These are phyloP conservation scores for Hystrix brachyura DNA, from an alignment of 2,113 vertebrate species.

Conservation along the genomic window DNA sequence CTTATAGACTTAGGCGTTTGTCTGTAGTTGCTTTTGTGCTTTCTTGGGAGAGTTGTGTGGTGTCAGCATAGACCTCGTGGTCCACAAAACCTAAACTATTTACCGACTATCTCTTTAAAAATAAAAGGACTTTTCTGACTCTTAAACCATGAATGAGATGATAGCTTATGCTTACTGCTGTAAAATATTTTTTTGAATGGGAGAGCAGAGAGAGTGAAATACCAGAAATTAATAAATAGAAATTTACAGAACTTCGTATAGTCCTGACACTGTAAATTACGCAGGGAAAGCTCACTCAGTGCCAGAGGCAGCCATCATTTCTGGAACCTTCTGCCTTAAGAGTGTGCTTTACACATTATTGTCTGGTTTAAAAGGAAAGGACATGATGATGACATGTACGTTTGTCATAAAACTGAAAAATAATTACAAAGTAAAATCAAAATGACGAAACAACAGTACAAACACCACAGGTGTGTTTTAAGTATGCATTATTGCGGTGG, in stretches of 20 bases:
- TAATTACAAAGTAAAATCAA: conserved; percentile 25
- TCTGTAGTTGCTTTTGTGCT: not conserved
- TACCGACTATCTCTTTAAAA: not conserved
- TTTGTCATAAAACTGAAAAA: conserved; percentile 32
- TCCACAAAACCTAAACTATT: conserved; percentile 47
- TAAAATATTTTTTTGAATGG: conserved; percentile 40
- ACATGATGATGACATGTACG: not conserved
- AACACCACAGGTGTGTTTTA: not conserved
- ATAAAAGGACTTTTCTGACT: conserved; percentile 25
- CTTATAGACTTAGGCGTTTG: not conserved
- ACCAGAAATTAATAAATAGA: not conserved
- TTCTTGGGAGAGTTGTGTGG: not conserved
- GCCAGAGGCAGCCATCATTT: conserved; percentile 2
- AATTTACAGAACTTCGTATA: not conserved
- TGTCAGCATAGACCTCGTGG: not conserved
- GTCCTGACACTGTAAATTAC: not conserved
- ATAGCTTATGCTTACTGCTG: conserved; percentile 43
- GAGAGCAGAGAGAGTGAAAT: conserved; percentile 9
- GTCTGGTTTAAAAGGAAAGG: not conserved
- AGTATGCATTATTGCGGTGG: not conserved
- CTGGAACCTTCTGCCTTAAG: conserved; percentile 7
- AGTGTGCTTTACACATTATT: not conserved
- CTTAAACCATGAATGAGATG: not conserved
- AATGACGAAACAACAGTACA: not conserved
- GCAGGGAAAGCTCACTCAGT: not conserved